Conservation (phyloP, 2,797 vertebrate genomes). For the Notamacropus eugenii region DNA sequence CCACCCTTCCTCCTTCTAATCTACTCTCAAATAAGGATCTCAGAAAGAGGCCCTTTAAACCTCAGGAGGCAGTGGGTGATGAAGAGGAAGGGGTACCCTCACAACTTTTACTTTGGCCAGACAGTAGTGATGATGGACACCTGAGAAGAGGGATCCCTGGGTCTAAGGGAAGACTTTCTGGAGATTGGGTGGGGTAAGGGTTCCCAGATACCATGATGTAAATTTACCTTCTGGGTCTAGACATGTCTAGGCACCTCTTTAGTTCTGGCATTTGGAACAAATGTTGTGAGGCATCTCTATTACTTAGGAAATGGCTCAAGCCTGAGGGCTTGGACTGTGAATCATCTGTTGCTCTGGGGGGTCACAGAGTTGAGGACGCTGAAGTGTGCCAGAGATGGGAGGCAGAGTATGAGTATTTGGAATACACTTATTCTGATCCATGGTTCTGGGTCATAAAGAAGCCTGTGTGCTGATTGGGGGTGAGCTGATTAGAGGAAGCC, state of each 20-base stretch:
- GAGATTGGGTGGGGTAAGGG: neutral
- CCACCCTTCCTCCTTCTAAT: neutral
- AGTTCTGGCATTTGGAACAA: neutral
- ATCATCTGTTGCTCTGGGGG: neutral
- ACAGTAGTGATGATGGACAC: neutral
- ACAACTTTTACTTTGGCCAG: neutral
- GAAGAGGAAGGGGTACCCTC: neutral
- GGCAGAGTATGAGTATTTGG: neutral
- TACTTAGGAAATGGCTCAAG: neutral
- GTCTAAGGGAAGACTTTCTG: neutral
- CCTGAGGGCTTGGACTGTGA: neutral
- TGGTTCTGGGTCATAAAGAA: neutral
- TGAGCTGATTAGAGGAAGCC: neutral
- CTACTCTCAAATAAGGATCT: neutral
- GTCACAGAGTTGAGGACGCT: neutral
- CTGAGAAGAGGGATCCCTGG: neutral
- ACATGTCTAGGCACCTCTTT: neutral
- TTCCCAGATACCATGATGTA: neutral
- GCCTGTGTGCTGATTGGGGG: neutral
- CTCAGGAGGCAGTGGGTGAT: neutral
- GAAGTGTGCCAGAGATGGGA: neutral
- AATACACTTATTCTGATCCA: neutral
- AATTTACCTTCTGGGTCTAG: neutral
- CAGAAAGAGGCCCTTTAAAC: neutral
- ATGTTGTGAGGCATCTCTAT: neutral